These are phyloP conservation scores for Platorchestia sp. DNA, from an alignment of 1,140 invertebrate genomes.

Conservation along the genomic window DNA sequence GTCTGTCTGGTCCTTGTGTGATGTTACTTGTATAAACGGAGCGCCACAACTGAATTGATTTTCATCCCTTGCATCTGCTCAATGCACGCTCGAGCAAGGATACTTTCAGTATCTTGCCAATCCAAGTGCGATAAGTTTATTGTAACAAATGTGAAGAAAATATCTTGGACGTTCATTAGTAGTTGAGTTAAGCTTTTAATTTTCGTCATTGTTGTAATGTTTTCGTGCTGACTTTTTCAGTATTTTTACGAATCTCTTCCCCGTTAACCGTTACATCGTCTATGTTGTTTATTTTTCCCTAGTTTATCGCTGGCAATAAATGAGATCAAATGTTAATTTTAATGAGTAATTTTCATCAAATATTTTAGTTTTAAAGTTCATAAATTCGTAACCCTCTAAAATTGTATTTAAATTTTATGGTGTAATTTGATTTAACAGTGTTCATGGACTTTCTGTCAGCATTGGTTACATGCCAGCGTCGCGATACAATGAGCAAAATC, in stretches of 20 bases:
- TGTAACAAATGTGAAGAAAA: background rate
- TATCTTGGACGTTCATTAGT: background rate
- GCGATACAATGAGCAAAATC: constrained; percentile 71
- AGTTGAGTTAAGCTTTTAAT: background rate
- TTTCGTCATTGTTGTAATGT: background rate
- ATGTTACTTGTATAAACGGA: background rate
- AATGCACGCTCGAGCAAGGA: background rate
- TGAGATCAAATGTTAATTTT: background rate
- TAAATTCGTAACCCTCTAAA: background rate
- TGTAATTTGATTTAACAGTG: background rate
- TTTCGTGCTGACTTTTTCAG: background rate
- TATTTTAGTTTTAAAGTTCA: no score
- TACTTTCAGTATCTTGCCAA: background rate
- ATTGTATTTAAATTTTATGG: background rate
- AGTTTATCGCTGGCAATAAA: no score
- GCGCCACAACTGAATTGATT: background rate
- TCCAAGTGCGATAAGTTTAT: background rate
- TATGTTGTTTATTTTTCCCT: background rate
- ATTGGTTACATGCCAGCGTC: constrained; percentile 82
- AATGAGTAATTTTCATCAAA: background rate
- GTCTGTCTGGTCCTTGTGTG: background rate
- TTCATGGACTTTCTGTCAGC: background rate
- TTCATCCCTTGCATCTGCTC: background rate
- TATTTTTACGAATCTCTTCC: background rate
- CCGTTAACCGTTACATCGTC: background rate